Conservation (phyloP, 2,113 vertebrate species). For the Jaculus jaculus region DNA sequence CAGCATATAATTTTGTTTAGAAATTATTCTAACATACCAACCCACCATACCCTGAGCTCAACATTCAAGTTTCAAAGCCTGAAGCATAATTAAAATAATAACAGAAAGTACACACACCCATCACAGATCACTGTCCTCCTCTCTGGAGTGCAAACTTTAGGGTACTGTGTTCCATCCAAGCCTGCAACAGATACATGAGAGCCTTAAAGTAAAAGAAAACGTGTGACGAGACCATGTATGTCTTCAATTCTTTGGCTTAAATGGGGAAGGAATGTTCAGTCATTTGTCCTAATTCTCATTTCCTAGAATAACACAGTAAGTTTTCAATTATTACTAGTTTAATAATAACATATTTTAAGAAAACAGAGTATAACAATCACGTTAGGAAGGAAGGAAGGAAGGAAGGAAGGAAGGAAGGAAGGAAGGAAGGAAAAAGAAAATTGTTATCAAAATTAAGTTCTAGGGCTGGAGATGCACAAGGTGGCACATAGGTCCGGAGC, state of each 20-base stretch:
- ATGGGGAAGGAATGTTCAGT: neutral
- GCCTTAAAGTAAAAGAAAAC: too few relatives aligned
- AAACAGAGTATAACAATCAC: too few relatives aligned
- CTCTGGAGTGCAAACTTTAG: neutral
- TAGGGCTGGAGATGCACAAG: too few relatives aligned
- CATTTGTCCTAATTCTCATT: slow-evolving; percentile 10
- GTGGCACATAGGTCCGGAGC: too few relatives aligned
- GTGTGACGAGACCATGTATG: neutral
- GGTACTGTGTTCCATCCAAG: too few relatives aligned
- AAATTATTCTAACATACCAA: slow-evolving; percentile 19
- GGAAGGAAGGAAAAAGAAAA: too few relatives aligned
- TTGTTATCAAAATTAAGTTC: too few relatives aligned
- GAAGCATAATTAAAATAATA: slow-evolving; percentile 41
- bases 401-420: too few relatives aligned
- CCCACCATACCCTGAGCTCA: slow-evolving; percentile 11
- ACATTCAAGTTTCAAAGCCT: slow-evolving; percentile 6
- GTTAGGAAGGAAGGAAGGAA: too few relatives aligned
- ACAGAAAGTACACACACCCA: neutral
- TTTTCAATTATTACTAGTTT: slow-evolving; percentile 17
- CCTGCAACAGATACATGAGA: neutral
- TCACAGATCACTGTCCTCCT: neutral
- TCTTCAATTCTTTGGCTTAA: neutral
- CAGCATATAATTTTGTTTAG: slow-evolving; percentile 18
- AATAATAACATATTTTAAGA: slow-evolving; percentile 9
- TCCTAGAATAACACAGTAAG: slow-evolving; percentile 36